Conservation (phyloP, 2,797 vertebrate species). For the Sebastes cheni region DNA sequence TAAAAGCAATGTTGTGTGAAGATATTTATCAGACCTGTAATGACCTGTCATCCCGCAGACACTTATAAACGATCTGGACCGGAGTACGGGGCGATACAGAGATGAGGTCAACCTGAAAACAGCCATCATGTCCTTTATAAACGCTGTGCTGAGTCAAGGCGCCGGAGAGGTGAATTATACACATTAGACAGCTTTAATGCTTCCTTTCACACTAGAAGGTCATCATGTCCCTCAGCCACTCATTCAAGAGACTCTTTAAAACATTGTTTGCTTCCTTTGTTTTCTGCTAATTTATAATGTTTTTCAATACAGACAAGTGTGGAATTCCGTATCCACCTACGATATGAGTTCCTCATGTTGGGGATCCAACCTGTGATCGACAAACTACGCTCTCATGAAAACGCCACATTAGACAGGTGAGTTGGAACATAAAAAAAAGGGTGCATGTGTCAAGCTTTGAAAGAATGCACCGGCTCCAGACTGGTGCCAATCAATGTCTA, state of each 20-base stretch:
- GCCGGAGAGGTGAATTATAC: constrained; percentile 91
- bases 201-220: background rate
- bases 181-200: background rate
- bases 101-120: constrained; percentile 99
- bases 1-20: background rate
- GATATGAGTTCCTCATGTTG: constrained; percentile 98
- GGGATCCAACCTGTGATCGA: constrained; percentile 99
- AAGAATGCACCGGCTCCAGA: no score
- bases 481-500: background rate
- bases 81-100: constrained; percentile 94
- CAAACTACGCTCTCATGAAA: constrained; percentile 96
- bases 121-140: constrained; percentile 99
- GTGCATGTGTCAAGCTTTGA: background rate
- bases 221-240: background rate
- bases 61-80: constrained; percentile 95
- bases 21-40: constrained; percentile 26
- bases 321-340: constrained; percentile 97
- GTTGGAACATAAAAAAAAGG: constrained; percentile 16
- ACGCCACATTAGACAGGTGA: constrained; percentile 96
- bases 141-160: constrained; percentile 96
- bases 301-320: constrained; percentile 86
- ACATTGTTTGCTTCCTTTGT: background rate
- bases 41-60: constrained; percentile 81
- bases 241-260: constrained; percentile 3
- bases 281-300: background rate